Conservation (phyloP, 2,797 vertebrate genomes). For the Coranthus polyacanthus region DNA sequence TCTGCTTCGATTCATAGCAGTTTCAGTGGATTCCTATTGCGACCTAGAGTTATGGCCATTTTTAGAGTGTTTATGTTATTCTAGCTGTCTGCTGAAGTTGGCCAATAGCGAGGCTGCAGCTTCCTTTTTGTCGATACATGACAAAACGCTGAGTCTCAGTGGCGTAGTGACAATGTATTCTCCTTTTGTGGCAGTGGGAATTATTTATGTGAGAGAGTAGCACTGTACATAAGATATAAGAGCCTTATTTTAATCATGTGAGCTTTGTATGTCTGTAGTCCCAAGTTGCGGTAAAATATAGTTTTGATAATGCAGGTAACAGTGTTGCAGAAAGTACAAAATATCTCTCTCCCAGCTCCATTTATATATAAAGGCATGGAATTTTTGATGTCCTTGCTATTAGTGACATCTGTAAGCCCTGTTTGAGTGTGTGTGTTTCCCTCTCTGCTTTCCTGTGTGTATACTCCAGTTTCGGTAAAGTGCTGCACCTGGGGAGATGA, state of each 20-base stretch:
- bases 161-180: background rate
- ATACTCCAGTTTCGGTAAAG: conserved; percentile 18
- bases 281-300: background rate
- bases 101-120: background rate
- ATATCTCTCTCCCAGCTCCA: background rate
- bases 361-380: background rate
- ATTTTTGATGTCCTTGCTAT: background rate
- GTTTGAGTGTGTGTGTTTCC: background rate
- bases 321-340: background rate
- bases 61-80: background rate
- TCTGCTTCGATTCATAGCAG: background rate
- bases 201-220: background rate
- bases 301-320: background rate
- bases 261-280: background rate
- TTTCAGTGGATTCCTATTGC: background rate
- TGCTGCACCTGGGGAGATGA: conserved; percentile 41
- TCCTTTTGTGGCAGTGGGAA: background rate
- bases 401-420: conserved; percentile 1
- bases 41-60: conserved; percentile 1
- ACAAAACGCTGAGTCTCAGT: background rate
- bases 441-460: background rate
- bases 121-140: background rate
- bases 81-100: background rate
- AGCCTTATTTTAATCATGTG: background rate
- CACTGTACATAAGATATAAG: too few species aligned